Evolutionary conservation across 2,113 vertebrate genomes (phyloP), one percentile per base, ranked within the genome.

Genomic region (Rhinolophus ferrumequinum): DNA sequence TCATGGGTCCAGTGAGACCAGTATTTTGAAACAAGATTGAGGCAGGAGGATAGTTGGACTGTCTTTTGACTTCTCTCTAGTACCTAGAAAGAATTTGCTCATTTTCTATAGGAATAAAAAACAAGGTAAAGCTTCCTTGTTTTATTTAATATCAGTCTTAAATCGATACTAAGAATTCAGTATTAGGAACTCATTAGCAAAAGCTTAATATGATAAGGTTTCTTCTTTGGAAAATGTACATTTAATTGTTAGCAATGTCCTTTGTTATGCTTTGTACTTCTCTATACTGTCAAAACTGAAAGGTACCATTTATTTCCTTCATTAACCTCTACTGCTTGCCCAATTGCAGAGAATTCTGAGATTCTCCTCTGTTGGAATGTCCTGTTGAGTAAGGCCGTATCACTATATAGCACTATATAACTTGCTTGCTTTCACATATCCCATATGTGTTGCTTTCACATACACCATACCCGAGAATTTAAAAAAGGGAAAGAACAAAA

Each of bases 101-200:
- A 21, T 44, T 90, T 94, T 90, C 33, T 67, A 16, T 60, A 80
- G 4, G 19, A 92, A 44, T 75, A 5, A 92, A 77, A 81, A 75
- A 52, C 60, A 88, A 82, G 41, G 35, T 62, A 84, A 94, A 75
- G 60, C 12, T 7, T 86, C 15, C 8, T 76, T 62, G 22, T 26
- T 70, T 35, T 64, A 72, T 50, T 75, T 64, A 30, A 4, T 52
- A 30, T 56, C 10, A n/a, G 66, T 93, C 21, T 94, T 92, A 91
- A 66, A 38, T 76, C 50, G 56, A 10, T 41, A 77, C 13, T 56
- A 93, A 56, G 24, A 88, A 73, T 58, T 96, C 19, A 85, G 16
- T 86, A 81, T 41, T 88, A 88, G 21, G 24, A 95, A 67, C 62
- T 91, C 6, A 86, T 81, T 79, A 75, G 16, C 7, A 92, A 89